Base-by-base conservation (phyloP, 1,140 invertebrate genomes). In the Conus betulinus region DNA sequence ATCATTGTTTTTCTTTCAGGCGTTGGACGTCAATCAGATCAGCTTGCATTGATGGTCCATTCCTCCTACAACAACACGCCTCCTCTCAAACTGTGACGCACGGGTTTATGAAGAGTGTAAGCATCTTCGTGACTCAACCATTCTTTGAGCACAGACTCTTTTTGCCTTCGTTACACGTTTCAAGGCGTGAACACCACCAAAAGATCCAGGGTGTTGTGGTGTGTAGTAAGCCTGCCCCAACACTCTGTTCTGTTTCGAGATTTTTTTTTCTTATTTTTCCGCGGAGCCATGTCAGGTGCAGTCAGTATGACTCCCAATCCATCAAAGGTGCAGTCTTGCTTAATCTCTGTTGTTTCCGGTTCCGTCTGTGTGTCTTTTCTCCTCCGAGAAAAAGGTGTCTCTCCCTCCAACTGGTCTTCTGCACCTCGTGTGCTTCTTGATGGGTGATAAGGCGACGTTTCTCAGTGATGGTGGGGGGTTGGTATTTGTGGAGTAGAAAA, bases 11-110 rank as follows among this genome's bases (percentile, higher is more conserved):
- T 88, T 89, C 89, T 39, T 89, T 88, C 91, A 95, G 87, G 52
- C 85, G 86, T 57, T 91, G 17, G 84, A 95, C 87, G 90, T 93
- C 93, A 5, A 95, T 23, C 27, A 95, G 90, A 91, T 96, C 95
- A 13, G 93, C 90, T 90, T 95, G 93, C 93, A 95, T n/a, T 94
- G 89, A 87, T 95, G 91, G 85, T 95, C 93, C 6, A 94, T 92
- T 60, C 90, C 90, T n/a, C 57, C 20, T 13, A 91, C 88, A 23
- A 89, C 78, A n/a, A 83, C 84, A 11, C 79, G 57, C 51, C 76
- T 55, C 1, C 88, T 55, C 57, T 57, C 23, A 79, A 89, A 90
- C 76, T 52, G 87, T 57, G 55, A 2, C 90, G n/a, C 4, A 76
- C 11, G 4, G 81, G 88, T 89, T 85, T 89, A 67, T 91, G 90